Evolutionary conservation across 1,140 invertebrate species (phyloP).

Genomic region (Zaprionus africanus): DNA sequence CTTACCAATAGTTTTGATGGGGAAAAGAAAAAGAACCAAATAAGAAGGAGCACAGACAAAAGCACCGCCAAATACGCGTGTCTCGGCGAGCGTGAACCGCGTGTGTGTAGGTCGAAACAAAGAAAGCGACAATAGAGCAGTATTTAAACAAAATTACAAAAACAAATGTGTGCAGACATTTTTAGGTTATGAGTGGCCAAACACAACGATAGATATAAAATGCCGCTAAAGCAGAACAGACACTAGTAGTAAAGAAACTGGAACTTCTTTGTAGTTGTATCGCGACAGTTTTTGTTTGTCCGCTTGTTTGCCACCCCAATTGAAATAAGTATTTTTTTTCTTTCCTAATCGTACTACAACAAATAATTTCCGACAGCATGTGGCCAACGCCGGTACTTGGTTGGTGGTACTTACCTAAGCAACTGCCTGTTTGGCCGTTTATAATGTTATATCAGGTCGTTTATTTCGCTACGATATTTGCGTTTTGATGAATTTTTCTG

Average conservation of each 20-base stretch:
- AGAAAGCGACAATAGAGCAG: constrained; percentile 59
- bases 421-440: constrained; percentile 32
- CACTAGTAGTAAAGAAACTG: constrained; percentile 12
- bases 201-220: constrained; percentile 45
- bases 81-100: constrained; percentile 59
- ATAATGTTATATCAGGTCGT: constrained; percentile 42
- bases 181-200: constrained; percentile 66
- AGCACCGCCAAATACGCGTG: constrained; percentile 50
- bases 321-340: constrained; percentile 29
- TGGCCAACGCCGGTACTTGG: constrained; percentile 34
- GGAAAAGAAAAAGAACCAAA: constrained; percentile 16
- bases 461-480: constrained; percentile 10
- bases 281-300: constrained; percentile 11
- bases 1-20: constrained; percentile 44
- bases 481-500: constrained; percentile 16
- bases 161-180: constrained; percentile 60
- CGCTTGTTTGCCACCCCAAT: constrained; percentile 33
- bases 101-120: constrained; percentile 72
- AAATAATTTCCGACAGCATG: constrained; percentile 35
- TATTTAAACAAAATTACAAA: constrained; percentile 75
- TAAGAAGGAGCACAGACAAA: constrained; percentile 35
- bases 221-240: constrained; percentile 57
- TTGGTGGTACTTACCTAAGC: constrained; percentile 35
- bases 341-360: not conserved
- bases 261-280: constrained; percentile 21